Percentiles rank a stretch among this genome's conserved stretches.
phyloP scores from a whole-genome alignment of 2,888 invertebrate species.

The Amphipoea oculea region DNA sequence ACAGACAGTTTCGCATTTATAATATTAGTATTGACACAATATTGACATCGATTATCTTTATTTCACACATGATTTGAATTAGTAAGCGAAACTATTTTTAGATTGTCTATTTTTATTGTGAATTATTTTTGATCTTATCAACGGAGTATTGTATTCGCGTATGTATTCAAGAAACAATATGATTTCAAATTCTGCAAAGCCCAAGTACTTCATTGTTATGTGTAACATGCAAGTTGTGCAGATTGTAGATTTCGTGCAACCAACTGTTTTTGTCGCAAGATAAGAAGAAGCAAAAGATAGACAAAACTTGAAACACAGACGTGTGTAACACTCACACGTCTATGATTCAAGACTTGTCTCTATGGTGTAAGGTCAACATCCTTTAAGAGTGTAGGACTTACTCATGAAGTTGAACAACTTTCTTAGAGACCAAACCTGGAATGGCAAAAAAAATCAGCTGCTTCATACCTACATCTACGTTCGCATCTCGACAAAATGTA shows the following conservation, averaged over 20 bases:
- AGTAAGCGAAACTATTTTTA: not conserved
- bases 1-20: not conserved
- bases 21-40: conserved; percentile 2
- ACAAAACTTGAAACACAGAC: not conserved
- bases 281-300: not conserved
- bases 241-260: not conserved
- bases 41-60: conserved; percentile 8
- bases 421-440: not conserved
- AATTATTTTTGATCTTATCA: not conserved
- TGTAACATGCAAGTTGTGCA: not conserved
- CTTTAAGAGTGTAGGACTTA: not conserved
- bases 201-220: not conserved
- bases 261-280: not conserved
- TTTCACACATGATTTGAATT: conserved; percentile 16
- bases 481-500: not conserved
- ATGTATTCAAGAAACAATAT: not conserved
- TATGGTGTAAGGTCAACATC: not conserved
- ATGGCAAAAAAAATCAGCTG: not conserved
- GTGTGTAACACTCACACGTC: not conserved
- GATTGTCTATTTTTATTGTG: not conserved
- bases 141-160: not conserved
- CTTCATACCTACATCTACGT: not conserved
- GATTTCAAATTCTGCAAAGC: not conserved
- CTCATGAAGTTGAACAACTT: not conserved
- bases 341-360: not conserved